Conservation (phyloP, 2,113 vertebrate species). For the Haemorhous mexicanus region DNA sequence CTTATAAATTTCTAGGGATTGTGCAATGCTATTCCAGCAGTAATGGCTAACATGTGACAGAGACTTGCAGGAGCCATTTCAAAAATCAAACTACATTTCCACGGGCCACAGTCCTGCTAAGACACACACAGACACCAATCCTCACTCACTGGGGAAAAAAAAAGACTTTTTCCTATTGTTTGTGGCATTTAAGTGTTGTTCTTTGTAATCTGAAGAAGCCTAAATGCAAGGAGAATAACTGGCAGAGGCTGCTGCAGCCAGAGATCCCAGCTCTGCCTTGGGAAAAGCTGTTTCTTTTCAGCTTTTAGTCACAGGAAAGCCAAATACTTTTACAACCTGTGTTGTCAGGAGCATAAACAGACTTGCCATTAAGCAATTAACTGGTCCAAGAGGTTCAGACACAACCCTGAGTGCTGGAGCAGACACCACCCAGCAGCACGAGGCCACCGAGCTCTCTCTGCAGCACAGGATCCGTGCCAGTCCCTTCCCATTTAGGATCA, state of each 20-base stretch:
- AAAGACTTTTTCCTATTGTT: neutral
- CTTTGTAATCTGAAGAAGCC: neutral
- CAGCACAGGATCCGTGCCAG: neutral
- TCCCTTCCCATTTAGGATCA: neutral
- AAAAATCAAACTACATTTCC: conserved; percentile 1
- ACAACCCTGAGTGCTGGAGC: neutral
- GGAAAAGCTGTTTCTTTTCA: neutral
- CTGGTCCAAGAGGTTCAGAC: neutral
- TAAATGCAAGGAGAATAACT: neutral
- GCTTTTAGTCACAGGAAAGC: neutral
- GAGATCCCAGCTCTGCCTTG: neutral
- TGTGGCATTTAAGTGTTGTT: neutral
- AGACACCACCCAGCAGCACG: neutral
- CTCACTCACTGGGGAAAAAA: neutral
- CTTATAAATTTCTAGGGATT: conserved; percentile 10
- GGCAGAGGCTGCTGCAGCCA: neutral
- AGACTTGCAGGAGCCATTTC: conserved; percentile 1
- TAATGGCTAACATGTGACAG: neutral
- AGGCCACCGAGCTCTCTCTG: neutral
- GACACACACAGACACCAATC: neutral
- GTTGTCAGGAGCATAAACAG: neutral
- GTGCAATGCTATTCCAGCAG: neutral
- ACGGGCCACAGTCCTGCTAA: neutral
- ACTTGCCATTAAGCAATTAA: neutral
- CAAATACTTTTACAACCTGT: neutral